Base-by-base conservation (phyloP, 1,140 invertebrate genomes). In the Pemphigus obesinymphae region DNA sequence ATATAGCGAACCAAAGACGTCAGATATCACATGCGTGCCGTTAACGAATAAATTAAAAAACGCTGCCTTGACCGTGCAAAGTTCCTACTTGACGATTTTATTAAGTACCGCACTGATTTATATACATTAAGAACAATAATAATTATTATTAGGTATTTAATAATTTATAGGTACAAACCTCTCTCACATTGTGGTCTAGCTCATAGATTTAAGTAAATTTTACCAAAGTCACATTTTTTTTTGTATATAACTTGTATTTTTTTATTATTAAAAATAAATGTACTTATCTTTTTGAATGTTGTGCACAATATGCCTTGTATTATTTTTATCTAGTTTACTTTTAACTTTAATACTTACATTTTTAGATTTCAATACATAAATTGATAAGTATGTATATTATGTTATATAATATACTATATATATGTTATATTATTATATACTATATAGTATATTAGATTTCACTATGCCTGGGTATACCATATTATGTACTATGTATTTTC, bases 181-280 rank as follows among this genome's bases (percentile, higher is more conserved):
- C 76, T 80, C 31, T 63, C 23, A 17, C 50, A 23, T 76, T 53
- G 29, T 78, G 50, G 50, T 78, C 26, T n/a, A 75, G 72, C 20
- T 75, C 53, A 43, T 80, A 80, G 55, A 40, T 26, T 80, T 61
- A 80, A 80, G 76, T 80, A 37, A 20, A 80, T 80, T 61, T 80
- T 80, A 80, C 76, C 76, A 80, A 80, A 80, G 76, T 80, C 73
- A 76, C 34, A 17, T 76, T 76, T 76, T 76, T 45, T 45, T 45
- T 45, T 61, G 55, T 80, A 63, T 50, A 63, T 80, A 80, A 45
- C 63, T 80, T 80, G 23, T 70, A 43, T 23, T 70, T 70, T 70
- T 45, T n/a, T 66, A 6, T 66, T 68, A 7, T 75, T 55, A 58
- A 26, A n/a, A n/a, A n/a, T 78, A 58, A 58, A 78, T 76, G 55